Evolutionary conservation across 2,113 vertebrate species (phyloP), one percentile per base, ranked within the genome.

Genomic region (Corythornis cristatus): DNA sequence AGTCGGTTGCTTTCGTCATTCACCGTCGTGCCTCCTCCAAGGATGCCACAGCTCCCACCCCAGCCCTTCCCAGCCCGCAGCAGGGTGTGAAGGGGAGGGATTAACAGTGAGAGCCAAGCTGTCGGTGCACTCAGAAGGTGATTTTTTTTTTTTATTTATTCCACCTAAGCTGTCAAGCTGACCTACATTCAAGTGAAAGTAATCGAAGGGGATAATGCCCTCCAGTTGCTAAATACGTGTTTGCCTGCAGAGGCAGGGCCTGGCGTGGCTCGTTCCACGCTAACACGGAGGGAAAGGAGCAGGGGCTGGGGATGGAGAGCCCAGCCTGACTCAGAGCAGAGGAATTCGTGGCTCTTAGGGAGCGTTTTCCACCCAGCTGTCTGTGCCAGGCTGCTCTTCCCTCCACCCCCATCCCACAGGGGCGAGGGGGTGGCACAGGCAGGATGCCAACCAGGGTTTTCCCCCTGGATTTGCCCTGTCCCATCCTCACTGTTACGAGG

Each of bases 161-260:
- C 91, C 94, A 96, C 94, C 90, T 79, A 92, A 93, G 93, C 95
- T 96, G 96, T 86, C 90, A 88, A 46, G 75, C 75, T 48, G 83
- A 93, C 95, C 95, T 95, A 95, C 88, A 91, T 96, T 83, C 88
- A n/a, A 83, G 85, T 77, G 90, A 81, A 72, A 70, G 91, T 90
- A 93, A 96, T 83, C 15, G 11, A 88, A 93, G 83, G 85, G 88
- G 95, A 96, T 95, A 83, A 96, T 91, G 46, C 85, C 93, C 90
- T 91, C 79, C 2, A 3, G 28, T 88, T 91, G 43, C 90, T 83
- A 74, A 93, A 77, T 3, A 9, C 26, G 51, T 0, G 2, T 96
- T 83, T 83, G 23, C 33, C 88, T 46, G 82, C 64, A 77, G 73
- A 95, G 90, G 76, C 93, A 43, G 60, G n/a, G 68, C 60, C 92